These are phyloP conservation scores for Philopedon plagiatum DNA, from an alignment of 2,888 invertebrate genomes.

Conservation along the genomic window DNA sequence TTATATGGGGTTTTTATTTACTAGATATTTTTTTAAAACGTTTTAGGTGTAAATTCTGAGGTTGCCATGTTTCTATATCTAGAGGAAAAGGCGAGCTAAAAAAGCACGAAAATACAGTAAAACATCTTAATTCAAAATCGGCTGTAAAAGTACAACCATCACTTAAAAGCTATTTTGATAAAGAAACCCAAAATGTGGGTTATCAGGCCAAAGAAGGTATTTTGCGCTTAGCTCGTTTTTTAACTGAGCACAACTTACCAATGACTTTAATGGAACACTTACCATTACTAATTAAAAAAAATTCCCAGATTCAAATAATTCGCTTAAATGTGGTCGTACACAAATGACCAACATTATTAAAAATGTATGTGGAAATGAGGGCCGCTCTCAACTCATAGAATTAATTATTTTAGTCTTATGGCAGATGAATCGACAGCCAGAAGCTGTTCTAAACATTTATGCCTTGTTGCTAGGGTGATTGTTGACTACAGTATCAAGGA, in stretches of 20 bases:
- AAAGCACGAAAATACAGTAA: background rate
- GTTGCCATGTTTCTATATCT: background rate
- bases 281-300: background rate
- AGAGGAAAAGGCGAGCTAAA: slow-evolving; percentile 8
- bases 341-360: too few relatives aligned
- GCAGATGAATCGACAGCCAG: slow-evolving; percentile 42
- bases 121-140: background rate
- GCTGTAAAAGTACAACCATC: slow-evolving; percentile 1
- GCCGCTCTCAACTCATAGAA: background rate
- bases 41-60: slow-evolving; percentile 7
- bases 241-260: slow-evolving; percentile 30
- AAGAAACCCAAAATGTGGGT: background rate
- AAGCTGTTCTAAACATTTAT: slow-evolving; percentile 28
- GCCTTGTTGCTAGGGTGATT: slow-evolving; percentile 14
- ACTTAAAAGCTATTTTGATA: background rate
- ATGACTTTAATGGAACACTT: slow-evolving; percentile 20
- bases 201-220: slow-evolving; percentile 1
- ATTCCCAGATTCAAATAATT: slow-evolving; percentile 23
- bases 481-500: background rate
- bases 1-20: background rate
- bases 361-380: too few relatives aligned
- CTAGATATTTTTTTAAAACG: background rate
- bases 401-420: slow-evolving; percentile 37
- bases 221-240: slow-evolving; percentile 4
- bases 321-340: slow-evolving; percentile 14